These are phyloP conservation scores for Orthosia incerta DNA, from an alignment of 2,888 invertebrate species.

Conservation along the genomic window DNA sequence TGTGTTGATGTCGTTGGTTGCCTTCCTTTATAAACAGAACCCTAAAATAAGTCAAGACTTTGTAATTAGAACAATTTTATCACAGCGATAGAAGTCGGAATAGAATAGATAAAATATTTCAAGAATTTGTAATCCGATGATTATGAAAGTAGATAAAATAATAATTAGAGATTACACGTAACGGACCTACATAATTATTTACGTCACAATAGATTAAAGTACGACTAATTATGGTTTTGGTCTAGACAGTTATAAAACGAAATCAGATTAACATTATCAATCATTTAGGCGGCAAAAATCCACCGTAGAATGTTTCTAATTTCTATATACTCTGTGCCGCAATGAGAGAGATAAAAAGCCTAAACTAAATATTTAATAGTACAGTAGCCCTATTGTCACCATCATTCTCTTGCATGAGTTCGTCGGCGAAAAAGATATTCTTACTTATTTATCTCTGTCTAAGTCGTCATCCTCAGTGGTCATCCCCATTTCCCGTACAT, in stretches of 20 bases:
- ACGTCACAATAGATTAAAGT: slow-evolving; percentile 21
- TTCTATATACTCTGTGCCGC: background rate
- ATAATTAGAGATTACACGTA: background rate
- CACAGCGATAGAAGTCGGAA: slow-evolving; percentile 12
- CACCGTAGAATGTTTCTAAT: background rate
- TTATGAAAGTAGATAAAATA: slow-evolving; percentile 21
- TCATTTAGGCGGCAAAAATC: background rate
- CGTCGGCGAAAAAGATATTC: no score
- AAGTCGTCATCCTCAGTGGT: no score
- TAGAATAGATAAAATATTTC: background rate
- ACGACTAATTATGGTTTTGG: background rate
- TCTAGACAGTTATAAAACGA: background rate
- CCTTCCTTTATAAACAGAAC: slow-evolving; percentile 2
- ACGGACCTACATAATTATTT: background rate
- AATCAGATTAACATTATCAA: background rate
- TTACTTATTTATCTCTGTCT: no score
- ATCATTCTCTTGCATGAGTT: background rate
- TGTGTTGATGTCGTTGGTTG: no score
- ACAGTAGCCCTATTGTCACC: background rate
- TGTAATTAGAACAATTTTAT: slow-evolving; percentile 15
- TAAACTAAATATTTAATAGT: no score
- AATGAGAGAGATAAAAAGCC: background rate
- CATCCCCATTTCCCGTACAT: no score
- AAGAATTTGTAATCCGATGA: slow-evolving; percentile 17
- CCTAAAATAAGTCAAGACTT: background rate